phyloP scores from a whole-genome alignment of 2,113 vertebrate genomes.

The Ploceus nigricollis region DNA sequence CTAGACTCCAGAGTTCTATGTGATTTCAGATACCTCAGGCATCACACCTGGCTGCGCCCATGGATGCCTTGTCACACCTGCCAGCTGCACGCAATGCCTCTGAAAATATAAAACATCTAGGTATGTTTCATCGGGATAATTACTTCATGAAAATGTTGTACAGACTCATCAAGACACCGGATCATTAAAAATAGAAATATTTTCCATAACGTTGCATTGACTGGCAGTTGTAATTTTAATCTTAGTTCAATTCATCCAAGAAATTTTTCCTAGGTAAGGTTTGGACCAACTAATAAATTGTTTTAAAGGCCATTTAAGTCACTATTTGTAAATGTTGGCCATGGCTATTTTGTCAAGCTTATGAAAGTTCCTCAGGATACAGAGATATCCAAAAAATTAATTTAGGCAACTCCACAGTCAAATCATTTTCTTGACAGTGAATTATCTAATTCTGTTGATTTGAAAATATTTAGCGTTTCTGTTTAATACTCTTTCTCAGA shows the following conservation, averaged over 20 bases:
- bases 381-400: not conserved
- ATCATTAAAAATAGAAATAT: not conserved
- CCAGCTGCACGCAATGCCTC: not conserved
- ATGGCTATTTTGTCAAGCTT: not conserved
- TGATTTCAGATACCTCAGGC: not conserved
- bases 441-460: not conserved
- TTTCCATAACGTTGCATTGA: not conserved
- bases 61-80: not conserved
- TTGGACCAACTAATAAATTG: not conserved
- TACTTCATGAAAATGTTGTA: not conserved
- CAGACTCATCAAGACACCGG: not conserved
- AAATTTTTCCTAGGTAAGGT: not conserved
- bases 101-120: not conserved
- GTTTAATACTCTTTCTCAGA: not conserved
- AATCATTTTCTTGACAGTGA: not conserved
- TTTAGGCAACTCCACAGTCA: not conserved
- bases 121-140: not conserved
- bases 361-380: not conserved
- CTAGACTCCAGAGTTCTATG: not conserved
- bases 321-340: not conserved
- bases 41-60: conserved; percentile 8
- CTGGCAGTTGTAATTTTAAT: not conserved
- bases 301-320: not conserved
- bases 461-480: not conserved
- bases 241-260: not conserved